A percentile compares a stretch with the other conserved stretches of the same genome.
These are phyloP conservation scores for Odontesthes bonariensis DNA, from an alignment of 2,113 vertebrate species.

Conservation along the genomic window DNA sequence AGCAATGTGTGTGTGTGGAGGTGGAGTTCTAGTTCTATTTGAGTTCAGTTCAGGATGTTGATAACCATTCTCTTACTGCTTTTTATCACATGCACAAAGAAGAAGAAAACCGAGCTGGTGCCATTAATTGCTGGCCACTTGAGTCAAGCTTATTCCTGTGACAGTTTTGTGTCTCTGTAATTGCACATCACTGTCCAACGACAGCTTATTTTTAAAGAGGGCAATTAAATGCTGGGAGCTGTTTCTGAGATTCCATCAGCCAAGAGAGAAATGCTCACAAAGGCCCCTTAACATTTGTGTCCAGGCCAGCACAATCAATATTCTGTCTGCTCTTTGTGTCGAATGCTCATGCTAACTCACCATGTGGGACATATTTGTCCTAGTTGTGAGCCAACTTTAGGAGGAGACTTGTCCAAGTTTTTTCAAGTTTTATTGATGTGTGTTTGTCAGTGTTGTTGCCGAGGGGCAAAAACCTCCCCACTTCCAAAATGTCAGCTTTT, in stretches of 20 bases:
- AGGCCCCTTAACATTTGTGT: slow-evolving; percentile 16
- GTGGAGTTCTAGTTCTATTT: background rate
- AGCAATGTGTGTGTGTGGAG: too few species aligned
- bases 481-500: slow-evolving; percentile 47
- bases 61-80: background rate
- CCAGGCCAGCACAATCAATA: slow-evolving; percentile 21
- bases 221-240: slow-evolving; percentile 56
- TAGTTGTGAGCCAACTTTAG: slow-evolving; percentile 16
- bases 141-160: slow-evolving; percentile 55
- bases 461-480: slow-evolving; percentile 13
- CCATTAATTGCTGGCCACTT: slow-evolving; percentile 58
- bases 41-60: background rate
- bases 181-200: slow-evolving; percentile 66
- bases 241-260: slow-evolving; percentile 50
- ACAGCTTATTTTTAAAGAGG: slow-evolving; percentile 52
- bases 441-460: slow-evolving; percentile 23
- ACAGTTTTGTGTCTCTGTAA: slow-evolving; percentile 71
- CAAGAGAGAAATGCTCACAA: slow-evolving; percentile 32
- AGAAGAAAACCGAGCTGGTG: slow-evolving; percentile 43
- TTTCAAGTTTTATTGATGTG: slow-evolving; percentile 19
- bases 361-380: slow-evolving; percentile 12
- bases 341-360: background rate
- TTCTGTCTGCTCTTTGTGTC: slow-evolving; percentile 19
- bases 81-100: background rate
- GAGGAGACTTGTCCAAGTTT: slow-evolving; percentile 6